Evolutionary conservation across 2,113 vertebrate genomes (phyloP).

Genomic region (Brienomyrus longianalis): DNA sequence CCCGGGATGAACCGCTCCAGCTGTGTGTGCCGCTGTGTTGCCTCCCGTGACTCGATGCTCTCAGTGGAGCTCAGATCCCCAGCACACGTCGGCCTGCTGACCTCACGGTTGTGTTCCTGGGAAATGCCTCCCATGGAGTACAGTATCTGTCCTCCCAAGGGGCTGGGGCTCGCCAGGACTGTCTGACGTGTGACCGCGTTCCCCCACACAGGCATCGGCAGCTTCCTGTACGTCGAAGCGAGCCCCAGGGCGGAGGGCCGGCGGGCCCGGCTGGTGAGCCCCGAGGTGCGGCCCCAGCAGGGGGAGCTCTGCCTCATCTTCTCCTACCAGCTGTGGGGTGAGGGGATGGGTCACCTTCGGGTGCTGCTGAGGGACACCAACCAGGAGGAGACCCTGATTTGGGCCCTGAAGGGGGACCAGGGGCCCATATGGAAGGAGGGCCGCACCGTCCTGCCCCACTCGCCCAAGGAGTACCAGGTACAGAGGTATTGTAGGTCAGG

Average conservation of each 20-base stretch:
- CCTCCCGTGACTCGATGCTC: neutral
- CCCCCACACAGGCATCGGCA: conserved; percentile 63
- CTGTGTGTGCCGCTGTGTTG: neutral
- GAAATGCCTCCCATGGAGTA: neutral
- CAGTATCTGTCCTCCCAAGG: neutral
- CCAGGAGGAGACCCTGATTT: conserved; percentile 80
- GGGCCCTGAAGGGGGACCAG: conserved; percentile 80
- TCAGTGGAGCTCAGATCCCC: neutral
- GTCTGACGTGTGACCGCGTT: neutral
- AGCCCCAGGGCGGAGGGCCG: conserved; percentile 67
- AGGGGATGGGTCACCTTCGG: conserved; percentile 69
- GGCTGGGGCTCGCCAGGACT: neutral
- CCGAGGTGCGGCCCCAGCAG: conserved; percentile 68
- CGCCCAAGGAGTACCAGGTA: conserved; percentile 85
- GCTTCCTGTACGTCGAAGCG: conserved; percentile 78
- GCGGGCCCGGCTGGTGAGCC: conserved; percentile 80
- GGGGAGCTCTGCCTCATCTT: conserved; percentile 86
- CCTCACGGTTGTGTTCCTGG: neutral
- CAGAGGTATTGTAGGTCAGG: neutral
- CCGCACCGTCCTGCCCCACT: conserved; percentile 83
- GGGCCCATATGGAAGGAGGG: conserved; percentile 87
- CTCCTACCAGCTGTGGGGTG: conserved; percentile 78
- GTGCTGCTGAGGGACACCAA: conserved; percentile 73
- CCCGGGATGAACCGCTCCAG: neutral
- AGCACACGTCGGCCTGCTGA: neutral